A percentile compares a stretch with the other conserved stretches of the same genome.
Evolutionary conservation across 2,113 vertebrate species (phyloP).

Genomic region (Phoenicopterus ruber): DNA sequence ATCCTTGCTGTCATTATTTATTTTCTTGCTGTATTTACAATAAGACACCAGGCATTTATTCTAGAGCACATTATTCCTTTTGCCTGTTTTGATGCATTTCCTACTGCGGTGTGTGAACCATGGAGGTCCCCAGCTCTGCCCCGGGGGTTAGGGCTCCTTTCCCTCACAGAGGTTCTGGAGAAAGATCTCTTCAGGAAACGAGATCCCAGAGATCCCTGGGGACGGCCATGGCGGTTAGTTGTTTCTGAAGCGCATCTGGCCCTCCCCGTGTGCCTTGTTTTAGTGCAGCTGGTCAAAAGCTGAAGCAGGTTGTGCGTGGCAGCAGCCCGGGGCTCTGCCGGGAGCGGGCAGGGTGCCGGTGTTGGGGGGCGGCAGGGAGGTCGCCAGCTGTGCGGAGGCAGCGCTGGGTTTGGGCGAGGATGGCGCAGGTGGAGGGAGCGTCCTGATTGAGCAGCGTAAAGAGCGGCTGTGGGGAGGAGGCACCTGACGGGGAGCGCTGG

Average conservation of each 20-base stretch:
- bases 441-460: accelerated
- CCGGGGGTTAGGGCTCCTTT: neutral
- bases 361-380: accelerated
- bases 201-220: neutral
- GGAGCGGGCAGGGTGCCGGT: neutral
- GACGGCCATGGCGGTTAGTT: accelerated
- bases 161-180: neutral
- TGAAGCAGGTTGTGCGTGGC: neutral
- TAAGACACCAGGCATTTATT: neutral
- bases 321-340: neutral
- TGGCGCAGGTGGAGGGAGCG: neutral
- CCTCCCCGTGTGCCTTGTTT: accelerated
- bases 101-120: neutral
- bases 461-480: neutral
- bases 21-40: neutral
- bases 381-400: accelerated
- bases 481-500: neutral
- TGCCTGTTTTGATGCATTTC: neutral
- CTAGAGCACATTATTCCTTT: neutral
- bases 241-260: neutral
- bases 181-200: neutral
- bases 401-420: neutral
- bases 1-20: neutral
- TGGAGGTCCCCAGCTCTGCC: neutral
- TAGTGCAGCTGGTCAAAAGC: neutral